A percentile compares a stretch with the other conserved stretches of the same genome.
phyloP scores from a whole-genome alignment of 2,888 invertebrate species.

The Apotomis betuletana region DNA sequence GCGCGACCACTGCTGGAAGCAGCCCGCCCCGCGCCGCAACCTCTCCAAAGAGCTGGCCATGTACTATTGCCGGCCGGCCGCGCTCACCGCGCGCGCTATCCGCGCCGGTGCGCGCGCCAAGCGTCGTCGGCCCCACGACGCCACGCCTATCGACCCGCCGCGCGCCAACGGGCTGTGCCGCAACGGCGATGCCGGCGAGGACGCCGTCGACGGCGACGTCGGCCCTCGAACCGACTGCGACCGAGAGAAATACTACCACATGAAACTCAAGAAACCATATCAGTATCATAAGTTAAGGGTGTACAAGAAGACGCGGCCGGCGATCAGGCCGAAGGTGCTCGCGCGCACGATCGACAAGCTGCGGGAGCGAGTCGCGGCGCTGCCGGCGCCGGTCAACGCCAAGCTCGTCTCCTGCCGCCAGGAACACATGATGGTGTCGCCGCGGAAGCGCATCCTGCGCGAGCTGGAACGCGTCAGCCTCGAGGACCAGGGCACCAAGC shows the following conservation, averaged over 20 bases:
- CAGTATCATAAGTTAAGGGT: conserved; percentile 80
- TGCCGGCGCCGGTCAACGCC: conserved; percentile 72
- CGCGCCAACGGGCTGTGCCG: conserved; percentile 54
- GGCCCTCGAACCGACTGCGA: conserved; percentile 62
- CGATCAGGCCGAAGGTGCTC: conserved; percentile 67
- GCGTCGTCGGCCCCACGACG: conserved; percentile 87
- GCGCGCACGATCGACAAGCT: conserved; percentile 66
- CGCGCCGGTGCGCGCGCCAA: conserved; percentile 78
- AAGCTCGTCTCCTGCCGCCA: conserved; percentile 76
- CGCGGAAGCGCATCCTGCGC: conserved; percentile 91
- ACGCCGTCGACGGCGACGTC: conserved; percentile 41
- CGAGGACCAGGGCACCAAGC: conserved; percentile 86
- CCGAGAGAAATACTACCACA: conserved; percentile 76
- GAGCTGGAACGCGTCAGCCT: conserved; percentile 91
- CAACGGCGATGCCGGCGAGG: conserved; percentile 55
- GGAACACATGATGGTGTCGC: conserved; percentile 87
- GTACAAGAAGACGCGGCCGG: conserved; percentile 74
- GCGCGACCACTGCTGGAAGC: conserved; percentile 95
- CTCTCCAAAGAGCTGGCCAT: conserved; percentile 89
- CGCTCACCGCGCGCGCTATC: conserved; percentile 72
- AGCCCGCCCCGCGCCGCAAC: conserved; percentile 88
- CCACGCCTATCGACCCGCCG: conserved; percentile 54
- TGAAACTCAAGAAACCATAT: conserved; percentile 81
- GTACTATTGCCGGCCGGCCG: conserved; percentile 85
- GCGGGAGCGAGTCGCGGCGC: conserved; percentile 68